Base-by-base conservation (phyloP, 2,797 vertebrate species). In the Austrolebias charrua region DNA sequence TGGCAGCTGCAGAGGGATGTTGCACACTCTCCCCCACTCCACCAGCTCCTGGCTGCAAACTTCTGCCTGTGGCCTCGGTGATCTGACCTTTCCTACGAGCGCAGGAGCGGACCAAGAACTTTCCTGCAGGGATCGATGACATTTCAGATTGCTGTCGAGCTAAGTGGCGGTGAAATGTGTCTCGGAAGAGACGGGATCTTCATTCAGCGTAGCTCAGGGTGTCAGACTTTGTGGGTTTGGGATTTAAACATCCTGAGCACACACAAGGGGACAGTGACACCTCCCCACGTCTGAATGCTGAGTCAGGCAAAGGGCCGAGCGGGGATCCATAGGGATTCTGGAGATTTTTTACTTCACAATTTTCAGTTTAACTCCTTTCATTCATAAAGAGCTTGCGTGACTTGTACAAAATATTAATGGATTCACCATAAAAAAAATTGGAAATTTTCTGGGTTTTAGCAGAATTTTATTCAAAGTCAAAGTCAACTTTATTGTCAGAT, bases 101-200 rank as follows among this genome's bases (percentile, higher is more conserved):
- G 44, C 29, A 33, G 33, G 59, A 51, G 51, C 10, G 12, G 68
- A 66, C 1, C 13, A 20, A 55, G 51, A 60, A 52, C 61, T 71
- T 40, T 47, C 70, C 78, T 16, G 42, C 24, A 33, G 67, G 66
- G 62, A 73, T 85, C 71, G 70, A 69, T 75, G 70, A 48, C 71
- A 74, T 66, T 80, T 72, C 59, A 56, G 62, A 72, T 75, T 42
- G 62, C 60, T 63, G 64, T 55, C 64, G 40, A 45, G 58, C 64
- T 58, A 42, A 33, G 68, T 61, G n/a, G 60, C 46, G 61, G 43
- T 70, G 74, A 28, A 66, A 51, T 43, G 50, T 73, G 59, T 74
- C 47, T 79, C 51, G 29, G 42, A 15, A 54, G 40, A 31, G 55
- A 55, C 50, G 18, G 19, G 28, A 53, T 79, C 55, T 4, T 63